Evolutionary conservation across 2,888 invertebrate genomes (phyloP).

Genomic region (Catocala fraxini): DNA sequence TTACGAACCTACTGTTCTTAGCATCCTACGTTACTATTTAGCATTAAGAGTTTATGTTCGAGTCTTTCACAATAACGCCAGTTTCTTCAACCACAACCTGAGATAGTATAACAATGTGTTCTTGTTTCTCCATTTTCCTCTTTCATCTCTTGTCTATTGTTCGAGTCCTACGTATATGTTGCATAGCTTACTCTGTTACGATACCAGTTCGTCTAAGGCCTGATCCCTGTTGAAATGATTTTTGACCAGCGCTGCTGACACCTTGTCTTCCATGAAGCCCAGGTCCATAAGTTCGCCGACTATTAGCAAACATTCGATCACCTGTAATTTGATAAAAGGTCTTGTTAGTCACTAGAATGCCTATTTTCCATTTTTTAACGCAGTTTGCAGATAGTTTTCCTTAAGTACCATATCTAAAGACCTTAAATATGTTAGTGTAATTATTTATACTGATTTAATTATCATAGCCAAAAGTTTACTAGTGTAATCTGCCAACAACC

Average conservation of each 20-base stretch:
- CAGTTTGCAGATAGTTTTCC: too few species aligned
- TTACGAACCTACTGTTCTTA: too few species aligned
- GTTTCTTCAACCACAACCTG: constrained; percentile 1
- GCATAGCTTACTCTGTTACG: constrained; percentile 79
- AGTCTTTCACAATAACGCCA: neutral
- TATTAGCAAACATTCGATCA: constrained; percentile 94
- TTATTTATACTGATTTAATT: too few species aligned
- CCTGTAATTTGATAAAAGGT: constrained; percentile 78
- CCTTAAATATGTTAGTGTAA: too few species aligned
- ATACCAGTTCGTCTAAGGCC: constrained; percentile 94
- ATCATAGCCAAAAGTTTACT: too few species aligned
- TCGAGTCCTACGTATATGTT: constrained; percentile 4
- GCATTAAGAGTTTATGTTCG: neutral
- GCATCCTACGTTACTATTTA: too few species aligned
- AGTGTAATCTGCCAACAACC: too few species aligned
- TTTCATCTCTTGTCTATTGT: neutral
- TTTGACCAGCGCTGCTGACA: constrained; percentile 91
- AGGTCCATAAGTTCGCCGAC: constrained; percentile 93
- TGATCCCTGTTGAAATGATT: constrained; percentile 94
- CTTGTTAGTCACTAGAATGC: neutral
- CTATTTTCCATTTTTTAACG: too few species aligned
- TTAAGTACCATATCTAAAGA: too few species aligned
- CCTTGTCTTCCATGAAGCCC: constrained; percentile 93
- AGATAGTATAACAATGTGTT: neutral
- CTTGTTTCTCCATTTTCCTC: neutral